Percentiles rank a stretch among this genome's conserved stretches.
These are phyloP conservation scores for Xenentodon cancila DNA, from an alignment of 2,797 vertebrate genomes.

Conservation along the genomic window DNA sequence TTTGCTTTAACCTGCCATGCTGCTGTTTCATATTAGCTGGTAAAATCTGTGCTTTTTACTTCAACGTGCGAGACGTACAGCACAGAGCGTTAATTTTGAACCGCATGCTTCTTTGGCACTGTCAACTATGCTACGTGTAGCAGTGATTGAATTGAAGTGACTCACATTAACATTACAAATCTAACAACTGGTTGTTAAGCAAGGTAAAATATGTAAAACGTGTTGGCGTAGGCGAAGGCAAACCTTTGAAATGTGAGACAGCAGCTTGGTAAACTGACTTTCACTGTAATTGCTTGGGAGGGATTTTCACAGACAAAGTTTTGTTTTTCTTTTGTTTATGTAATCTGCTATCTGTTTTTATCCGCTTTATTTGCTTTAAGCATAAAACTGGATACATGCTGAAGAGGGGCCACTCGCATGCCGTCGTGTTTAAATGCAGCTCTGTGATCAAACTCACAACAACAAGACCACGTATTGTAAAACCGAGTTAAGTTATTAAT, in stretches of 20 bases:
- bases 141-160: slow-evolving; percentile 71
- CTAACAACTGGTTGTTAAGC: slow-evolving; percentile 62
- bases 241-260: slow-evolving; percentile 77
- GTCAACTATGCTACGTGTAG: slow-evolving; percentile 52
- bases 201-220: slow-evolving; percentile 68
- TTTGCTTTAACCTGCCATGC: background rate
- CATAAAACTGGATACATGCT: background rate
- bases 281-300: slow-evolving; percentile 63
- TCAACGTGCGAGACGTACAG: slow-evolving; percentile 18
- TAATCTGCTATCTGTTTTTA: slow-evolving; percentile 22
- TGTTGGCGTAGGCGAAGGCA: slow-evolving; percentile 68
- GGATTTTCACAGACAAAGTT: slow-evolving; percentile 15
- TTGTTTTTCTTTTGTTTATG: slow-evolving; percentile 33
- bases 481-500: background rate
- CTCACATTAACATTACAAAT: slow-evolving; percentile 74
- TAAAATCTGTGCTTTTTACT: slow-evolving; percentile 20
- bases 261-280: slow-evolving; percentile 72
- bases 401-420: background rate
- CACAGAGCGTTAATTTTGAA: slow-evolving; percentile 44
- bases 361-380: slow-evolving; percentile 4
- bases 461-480: background rate
- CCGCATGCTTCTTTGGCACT: slow-evolving; percentile 55
- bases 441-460: background rate
- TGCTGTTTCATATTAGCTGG: slow-evolving; percentile 7
- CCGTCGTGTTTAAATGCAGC: slow-evolving; percentile 7